A percentile compares a stretch with the other conserved stretches of the same genome.
These are phyloP conservation scores for Dolichoris vasculosae DNA, from an alignment of 1,140 invertebrate genomes.

Conservation along the genomic window DNA sequence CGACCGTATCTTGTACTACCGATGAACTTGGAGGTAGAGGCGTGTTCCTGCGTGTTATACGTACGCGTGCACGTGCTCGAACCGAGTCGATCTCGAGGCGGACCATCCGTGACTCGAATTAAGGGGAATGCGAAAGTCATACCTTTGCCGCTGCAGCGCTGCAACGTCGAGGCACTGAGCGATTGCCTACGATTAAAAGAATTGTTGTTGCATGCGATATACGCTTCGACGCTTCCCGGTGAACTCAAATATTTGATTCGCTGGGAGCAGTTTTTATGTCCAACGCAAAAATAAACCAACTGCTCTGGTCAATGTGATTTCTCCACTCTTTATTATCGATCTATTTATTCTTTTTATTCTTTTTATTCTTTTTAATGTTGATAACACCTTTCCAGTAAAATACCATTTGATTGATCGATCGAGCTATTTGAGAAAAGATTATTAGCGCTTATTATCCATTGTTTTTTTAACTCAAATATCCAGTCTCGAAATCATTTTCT, in stretches of 20 bases:
- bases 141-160: background rate
- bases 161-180: background rate
- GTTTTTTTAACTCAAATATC: background rate
- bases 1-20: background rate
- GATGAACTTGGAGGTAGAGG: background rate
- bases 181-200: background rate
- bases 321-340: background rate
- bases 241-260: background rate
- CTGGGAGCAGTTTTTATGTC: background rate
- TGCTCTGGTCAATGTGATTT: background rate
- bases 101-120: background rate
- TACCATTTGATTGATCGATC: too few relatives aligned
- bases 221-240: background rate
- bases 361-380: background rate
- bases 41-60: background rate
- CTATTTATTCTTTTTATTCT: background rate
- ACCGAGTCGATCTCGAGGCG: background rate
- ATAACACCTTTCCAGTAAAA: too few relatives aligned
- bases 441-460: background rate
- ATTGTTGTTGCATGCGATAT: background rate
- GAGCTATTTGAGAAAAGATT: background rate
- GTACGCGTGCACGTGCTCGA: background rate
- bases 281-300: background rate
- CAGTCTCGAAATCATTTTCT: background rate
- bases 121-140: background rate